Evolutionary conservation across 2,113 vertebrate species (phyloP).

Genomic region (Empidonax alnorum): DNA sequence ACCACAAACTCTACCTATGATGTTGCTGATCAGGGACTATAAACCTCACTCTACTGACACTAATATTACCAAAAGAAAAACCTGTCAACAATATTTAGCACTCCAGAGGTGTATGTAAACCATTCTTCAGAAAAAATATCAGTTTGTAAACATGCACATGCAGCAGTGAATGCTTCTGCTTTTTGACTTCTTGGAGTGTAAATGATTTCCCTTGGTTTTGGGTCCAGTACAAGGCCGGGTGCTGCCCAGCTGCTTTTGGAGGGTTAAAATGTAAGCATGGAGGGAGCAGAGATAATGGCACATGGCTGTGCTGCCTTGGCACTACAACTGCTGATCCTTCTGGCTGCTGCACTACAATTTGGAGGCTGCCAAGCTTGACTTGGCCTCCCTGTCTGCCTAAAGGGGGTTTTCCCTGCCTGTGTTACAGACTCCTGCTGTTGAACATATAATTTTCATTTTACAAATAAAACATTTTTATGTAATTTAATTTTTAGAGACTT

Average conservation of each 20-base stretch:
- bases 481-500: neutral
- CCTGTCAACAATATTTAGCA: fast-evolving
- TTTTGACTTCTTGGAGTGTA: neutral
- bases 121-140: neutral
- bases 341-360: fast-evolving
- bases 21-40: fast-evolving
- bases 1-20: fast-evolving
- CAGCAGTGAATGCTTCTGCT: neutral
- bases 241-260: neutral
- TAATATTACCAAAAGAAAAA: neutral
- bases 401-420: neutral
- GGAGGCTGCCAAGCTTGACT: neutral
- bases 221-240: too few species aligned
- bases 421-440: neutral
- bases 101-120: fast-evolving
- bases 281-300: neutral
- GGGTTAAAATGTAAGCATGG: fast-evolving
- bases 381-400: neutral
- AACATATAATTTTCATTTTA: neutral
- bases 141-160: fast-evolving
- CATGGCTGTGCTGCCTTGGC: neutral
- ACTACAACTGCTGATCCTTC: neutral
- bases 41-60: fast-evolving
- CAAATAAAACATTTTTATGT: neutral
- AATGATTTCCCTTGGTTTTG: neutral